Conservation (phyloP, 2,888 invertebrate genomes). For the Punctoribates punctum region DNA sequence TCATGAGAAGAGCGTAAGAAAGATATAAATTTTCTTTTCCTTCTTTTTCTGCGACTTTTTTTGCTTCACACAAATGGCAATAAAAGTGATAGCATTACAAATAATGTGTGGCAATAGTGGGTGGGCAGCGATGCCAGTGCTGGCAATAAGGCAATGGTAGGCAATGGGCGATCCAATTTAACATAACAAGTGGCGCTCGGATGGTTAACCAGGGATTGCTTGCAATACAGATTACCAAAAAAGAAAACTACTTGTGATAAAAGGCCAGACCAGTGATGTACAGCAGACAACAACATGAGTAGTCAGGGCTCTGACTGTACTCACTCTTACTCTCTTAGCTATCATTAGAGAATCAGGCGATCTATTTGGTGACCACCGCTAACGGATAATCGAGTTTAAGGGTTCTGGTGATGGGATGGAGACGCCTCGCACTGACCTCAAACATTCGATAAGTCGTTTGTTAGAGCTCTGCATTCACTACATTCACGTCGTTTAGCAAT, state of each 20-base stretch:
- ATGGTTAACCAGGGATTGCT: constrained; percentile 38
- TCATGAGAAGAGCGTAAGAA: constrained; percentile 32
- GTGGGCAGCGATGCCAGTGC: constrained; percentile 34
- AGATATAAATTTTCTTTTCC: constrained; percentile 23
- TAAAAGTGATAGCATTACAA: constrained; percentile 37
- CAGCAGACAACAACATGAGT: background rate
- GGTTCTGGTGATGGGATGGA: constrained; percentile 34
- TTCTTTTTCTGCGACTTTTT: constrained; percentile 15
- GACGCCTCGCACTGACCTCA: constrained; percentile 36
- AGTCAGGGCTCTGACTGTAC: background rate
- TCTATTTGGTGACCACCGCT: constrained; percentile 30
- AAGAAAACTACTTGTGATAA: constrained; percentile 16
- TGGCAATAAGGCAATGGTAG: constrained; percentile 15
- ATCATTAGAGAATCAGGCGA: constrained; percentile 31
- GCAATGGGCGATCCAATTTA: constrained; percentile 37
- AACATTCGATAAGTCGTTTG: constrained; percentile 38
- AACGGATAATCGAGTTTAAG: constrained; percentile 35
- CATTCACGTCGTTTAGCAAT: constrained; percentile 2
- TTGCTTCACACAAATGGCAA: constrained; percentile 28
- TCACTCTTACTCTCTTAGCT: constrained; percentile 12
- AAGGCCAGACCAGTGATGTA: constrained; percentile 1
- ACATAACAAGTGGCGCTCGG: constrained; percentile 36
- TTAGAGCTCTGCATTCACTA: constrained; percentile 10
- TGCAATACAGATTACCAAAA: constrained; percentile 31
- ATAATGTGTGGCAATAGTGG: constrained; percentile 38